Percentiles rank a stretch among this genome's conserved stretches.
These are phyloP conservation scores for Eidolon helvum DNA, from an alignment of 2,113 vertebrate genomes.

Conservation along the genomic window DNA sequence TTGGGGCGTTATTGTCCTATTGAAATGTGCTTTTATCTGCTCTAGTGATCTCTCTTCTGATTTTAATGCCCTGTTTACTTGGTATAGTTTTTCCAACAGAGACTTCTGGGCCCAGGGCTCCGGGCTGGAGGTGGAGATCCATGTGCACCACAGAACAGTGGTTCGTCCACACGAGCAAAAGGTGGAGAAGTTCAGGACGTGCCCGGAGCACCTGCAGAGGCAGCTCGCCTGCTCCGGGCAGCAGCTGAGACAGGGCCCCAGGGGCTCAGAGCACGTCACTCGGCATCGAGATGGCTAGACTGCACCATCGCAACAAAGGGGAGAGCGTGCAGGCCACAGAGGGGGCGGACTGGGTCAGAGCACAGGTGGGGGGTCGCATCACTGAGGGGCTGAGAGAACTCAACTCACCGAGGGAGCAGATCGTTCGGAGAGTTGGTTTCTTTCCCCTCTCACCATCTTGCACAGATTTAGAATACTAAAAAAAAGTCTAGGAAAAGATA, in stretches of 20 bases:
- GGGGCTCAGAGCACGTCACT: neutral
- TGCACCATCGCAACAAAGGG: neutral
- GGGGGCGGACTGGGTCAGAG: neutral
- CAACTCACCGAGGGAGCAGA: neutral
- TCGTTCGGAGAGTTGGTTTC: neutral
- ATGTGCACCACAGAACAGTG: neutral
- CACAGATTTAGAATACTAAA: neutral
- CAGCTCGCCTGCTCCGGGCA: neutral
- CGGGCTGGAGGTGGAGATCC: neutral
- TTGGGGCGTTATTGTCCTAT: neutral
- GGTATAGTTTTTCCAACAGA: neutral
- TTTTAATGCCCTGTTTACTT: neutral
- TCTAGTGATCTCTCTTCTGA: neutral
- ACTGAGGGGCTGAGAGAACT: neutral
- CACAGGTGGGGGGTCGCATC: neutral
- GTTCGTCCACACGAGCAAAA: neutral
- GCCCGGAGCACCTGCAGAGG: neutral
- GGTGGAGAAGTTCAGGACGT: neutral
- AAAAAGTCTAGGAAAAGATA: neutral
- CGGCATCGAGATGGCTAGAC: neutral
- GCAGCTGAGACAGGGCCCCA: neutral
- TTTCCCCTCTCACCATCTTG: conserved; percentile 14
- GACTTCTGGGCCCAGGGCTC: neutral
- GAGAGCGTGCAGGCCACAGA: neutral
- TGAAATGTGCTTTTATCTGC: neutral